phyloP scores from a whole-genome alignment of 2,113 vertebrate species.

The Pteropus alecto region DNA sequence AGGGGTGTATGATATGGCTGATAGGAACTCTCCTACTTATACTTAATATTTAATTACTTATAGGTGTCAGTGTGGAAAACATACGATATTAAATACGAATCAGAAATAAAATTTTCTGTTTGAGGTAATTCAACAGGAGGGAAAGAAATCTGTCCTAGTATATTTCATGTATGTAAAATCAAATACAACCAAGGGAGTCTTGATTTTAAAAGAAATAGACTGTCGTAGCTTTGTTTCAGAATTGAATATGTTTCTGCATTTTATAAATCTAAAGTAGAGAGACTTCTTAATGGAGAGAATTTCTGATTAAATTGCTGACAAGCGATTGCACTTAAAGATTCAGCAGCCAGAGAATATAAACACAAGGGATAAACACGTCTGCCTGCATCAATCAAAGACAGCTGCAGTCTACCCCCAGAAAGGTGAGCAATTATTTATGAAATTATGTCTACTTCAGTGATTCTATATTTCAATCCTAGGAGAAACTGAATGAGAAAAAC shows the following conservation, averaged over 20 bases:
- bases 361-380: slow-evolving; percentile 75
- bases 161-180: not conserved
- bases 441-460: slow-evolving; percentile 82
- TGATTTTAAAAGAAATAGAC: not conserved
- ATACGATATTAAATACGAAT: not conserved
- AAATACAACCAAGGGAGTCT: not conserved
- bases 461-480: slow-evolving; percentile 63
- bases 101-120: not conserved
- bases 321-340: slow-evolving; percentile 74
- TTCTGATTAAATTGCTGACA: slow-evolving; percentile 67
- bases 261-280: slow-evolving; percentile 51
- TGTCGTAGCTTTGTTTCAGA: slow-evolving; percentile 19
- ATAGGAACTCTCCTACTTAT: not conserved
- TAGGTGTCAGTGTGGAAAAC: not conserved
- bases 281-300: slow-evolving; percentile 61
- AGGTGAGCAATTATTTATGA: slow-evolving; percentile 85
- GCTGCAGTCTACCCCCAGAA: slow-evolving; percentile 73
- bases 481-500: slow-evolving; percentile 62
- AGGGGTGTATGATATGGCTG: fast-evolving
- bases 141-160: not conserved
- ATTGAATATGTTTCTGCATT: slow-evolving; percentile 36
- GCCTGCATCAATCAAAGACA: slow-evolving; percentile 72
- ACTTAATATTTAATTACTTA: not conserved
- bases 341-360: slow-evolving; percentile 73
- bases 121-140: not conserved